Conservation (phyloP, 1,140 invertebrate species). For the Monochamus saltuarius region DNA sequence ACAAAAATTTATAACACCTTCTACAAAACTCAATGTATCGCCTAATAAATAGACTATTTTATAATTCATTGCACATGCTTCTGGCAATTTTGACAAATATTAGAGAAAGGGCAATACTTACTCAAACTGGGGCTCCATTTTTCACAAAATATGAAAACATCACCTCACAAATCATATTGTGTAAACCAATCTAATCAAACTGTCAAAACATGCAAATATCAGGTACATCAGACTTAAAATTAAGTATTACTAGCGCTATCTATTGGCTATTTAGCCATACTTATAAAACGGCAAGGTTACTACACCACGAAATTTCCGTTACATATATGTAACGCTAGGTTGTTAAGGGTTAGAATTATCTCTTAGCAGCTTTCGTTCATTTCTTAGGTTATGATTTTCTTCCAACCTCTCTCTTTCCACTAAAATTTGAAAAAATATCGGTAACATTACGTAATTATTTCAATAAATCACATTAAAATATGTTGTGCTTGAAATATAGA, state of each 20-base stretch:
- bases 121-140: constrained; percentile 4
- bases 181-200: not conserved
- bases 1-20: not conserved
- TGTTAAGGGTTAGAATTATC: no score
- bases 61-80: not conserved
- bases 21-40: not conserved
- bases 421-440: no score
- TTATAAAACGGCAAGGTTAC: no score
- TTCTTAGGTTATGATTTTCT: no score
- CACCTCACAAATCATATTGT: not conserved
- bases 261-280: no score
- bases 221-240: not conserved
- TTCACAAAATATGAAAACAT: not conserved
- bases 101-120: constrained; percentile 7
- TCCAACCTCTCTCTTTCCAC: no score
- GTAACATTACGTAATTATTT: no score
- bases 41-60: not conserved
- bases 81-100: not conserved
- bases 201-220: constrained; percentile 2
- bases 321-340: no score
- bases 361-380: no score
- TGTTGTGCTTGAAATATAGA: no score
- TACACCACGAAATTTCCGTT: no score
- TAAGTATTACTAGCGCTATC: constrained; percentile 1
- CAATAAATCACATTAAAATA: no score